phyloP scores from a whole-genome alignment of 2,113 vertebrate genomes.

The Zosterops hypoxanthus region DNA sequence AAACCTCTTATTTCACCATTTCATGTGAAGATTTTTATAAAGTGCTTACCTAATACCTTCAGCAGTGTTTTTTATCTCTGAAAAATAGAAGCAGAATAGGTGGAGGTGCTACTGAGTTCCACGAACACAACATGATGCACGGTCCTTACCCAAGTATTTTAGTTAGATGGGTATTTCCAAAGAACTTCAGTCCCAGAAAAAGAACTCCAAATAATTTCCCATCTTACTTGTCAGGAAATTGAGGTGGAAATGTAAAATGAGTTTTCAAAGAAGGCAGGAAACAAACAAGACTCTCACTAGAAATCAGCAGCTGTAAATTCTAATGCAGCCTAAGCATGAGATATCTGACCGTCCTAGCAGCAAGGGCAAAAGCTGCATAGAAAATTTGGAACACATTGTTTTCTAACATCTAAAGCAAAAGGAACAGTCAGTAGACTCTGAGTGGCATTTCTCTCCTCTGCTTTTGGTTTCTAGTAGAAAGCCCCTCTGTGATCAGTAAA shows the following conservation, averaged over 20 bases:
- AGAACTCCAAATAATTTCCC: background rate
- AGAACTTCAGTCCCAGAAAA: background rate
- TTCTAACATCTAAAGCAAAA: background rate
- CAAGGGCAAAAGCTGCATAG: background rate
- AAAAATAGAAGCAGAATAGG: background rate
- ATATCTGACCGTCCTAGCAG: background rate
- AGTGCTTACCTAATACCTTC: background rate
- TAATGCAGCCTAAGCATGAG: background rate
- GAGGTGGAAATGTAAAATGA: background rate
- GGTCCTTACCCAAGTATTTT: background rate
- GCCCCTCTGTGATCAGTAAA: background rate
- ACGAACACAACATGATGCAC: rapidly evolving
- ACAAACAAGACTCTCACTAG: background rate
- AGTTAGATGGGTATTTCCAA: background rate
- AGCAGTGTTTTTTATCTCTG: background rate
- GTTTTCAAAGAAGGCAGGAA: background rate
- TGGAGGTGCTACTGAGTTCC: background rate
- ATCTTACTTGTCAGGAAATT: background rate
- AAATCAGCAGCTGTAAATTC: background rate
- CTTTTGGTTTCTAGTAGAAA: background rate
- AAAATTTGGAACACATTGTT: background rate
- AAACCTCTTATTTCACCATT: background rate
- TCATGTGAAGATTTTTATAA: background rate
- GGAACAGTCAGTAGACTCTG: background rate
- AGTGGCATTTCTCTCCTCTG: background rate